A percentile compares a stretch with the other conserved stretches of the same genome.
phyloP scores from a whole-genome alignment of 2,797 vertebrate genomes.

The Champsocephalus gunnari region DNA sequence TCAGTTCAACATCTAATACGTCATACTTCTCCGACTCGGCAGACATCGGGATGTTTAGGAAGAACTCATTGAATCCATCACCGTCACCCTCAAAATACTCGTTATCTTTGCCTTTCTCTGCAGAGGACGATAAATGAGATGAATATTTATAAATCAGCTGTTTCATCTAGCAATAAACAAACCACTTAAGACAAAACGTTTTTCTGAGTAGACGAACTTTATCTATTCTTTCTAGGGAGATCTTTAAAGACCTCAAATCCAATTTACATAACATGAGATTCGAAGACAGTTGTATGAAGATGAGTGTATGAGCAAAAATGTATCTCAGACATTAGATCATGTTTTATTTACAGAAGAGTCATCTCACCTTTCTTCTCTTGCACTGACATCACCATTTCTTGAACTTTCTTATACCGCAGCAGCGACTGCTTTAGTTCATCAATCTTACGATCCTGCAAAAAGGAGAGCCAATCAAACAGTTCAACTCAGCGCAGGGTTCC shows the following conservation, averaged over 20 bases:
- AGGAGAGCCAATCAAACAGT: slow-evolving; percentile 3
- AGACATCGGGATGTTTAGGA: slow-evolving; percentile 71
- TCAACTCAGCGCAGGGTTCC: too few species aligned
- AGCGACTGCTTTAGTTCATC: slow-evolving; percentile 95
- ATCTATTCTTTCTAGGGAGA: background rate
- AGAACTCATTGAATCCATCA: slow-evolving; percentile 81
- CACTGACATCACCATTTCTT: slow-evolving; percentile 92
- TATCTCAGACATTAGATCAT: background rate
- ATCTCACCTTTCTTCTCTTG: slow-evolving; percentile 91
- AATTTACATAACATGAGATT: too few species aligned
- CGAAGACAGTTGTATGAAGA: background rate
- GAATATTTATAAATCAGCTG: background rate
- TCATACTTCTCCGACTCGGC: slow-evolving; percentile 84
- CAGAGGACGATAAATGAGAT: slow-evolving; percentile 23
- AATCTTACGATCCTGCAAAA: slow-evolving; percentile 93
- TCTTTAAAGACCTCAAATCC: background rate
- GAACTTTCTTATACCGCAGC: slow-evolving; percentile 94
- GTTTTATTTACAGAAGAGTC: background rate
- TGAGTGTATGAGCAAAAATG: background rate
- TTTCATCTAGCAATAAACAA: slow-evolving; percentile 1
- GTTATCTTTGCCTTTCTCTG: slow-evolving; percentile 86
- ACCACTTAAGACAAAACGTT: background rate
- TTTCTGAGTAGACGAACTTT: background rate
- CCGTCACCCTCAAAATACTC: slow-evolving; percentile 84
- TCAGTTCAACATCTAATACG: slow-evolving; percentile 78